Base-by-base conservation (phyloP, 2,113 vertebrate genomes). In the Pterocles orientalis region DNA sequence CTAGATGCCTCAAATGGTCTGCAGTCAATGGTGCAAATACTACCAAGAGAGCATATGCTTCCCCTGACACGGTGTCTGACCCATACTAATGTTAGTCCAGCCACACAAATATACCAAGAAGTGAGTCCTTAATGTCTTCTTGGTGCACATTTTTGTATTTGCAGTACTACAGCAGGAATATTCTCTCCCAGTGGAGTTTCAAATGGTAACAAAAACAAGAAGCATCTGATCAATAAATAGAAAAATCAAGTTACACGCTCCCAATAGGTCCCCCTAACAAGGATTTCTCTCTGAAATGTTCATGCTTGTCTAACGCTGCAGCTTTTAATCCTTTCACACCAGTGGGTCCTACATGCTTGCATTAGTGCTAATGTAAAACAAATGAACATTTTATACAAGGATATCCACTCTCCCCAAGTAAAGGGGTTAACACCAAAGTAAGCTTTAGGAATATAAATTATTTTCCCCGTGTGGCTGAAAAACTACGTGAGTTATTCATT, bases 401-500 rank as follows among this genome's bases (percentile, higher is more conserved):
- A 94, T 94, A 90, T 88, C 69, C 92, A 94, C 58, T 94, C 79
- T 93, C 85, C 73, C 88, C 88, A 89, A 96, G 82, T 95, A 96
- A 97, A 97, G 96, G 96, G 97, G 97, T 97, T 97, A 98, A 98
- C 70, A 93, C 70, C 66, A 95, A 94, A 97, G 92, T 80, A 95
- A 97, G 97, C 94, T 97, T 97, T 92, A 95, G 90, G 78, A 94
- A 97, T 96, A 83, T 85, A 97, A 98, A 97, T 95, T 96, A 97
- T 97, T 96, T 92, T 95, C 95, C 97, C 97, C 12, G 2, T 92
- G 97, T 92, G 95, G 92, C 88, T 97, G 77, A 79, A 95, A 97
- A 97, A 83, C 79, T 97, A 94, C 86, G 97, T 84, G 94, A 97
- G 95, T 97, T 98, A 97, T 98, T 96, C 92, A 98, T 97, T 97